Evolutionary conservation across 2,797 vertebrate genomes (phyloP).

Genomic region (Sciaenops ocellatus): DNA sequence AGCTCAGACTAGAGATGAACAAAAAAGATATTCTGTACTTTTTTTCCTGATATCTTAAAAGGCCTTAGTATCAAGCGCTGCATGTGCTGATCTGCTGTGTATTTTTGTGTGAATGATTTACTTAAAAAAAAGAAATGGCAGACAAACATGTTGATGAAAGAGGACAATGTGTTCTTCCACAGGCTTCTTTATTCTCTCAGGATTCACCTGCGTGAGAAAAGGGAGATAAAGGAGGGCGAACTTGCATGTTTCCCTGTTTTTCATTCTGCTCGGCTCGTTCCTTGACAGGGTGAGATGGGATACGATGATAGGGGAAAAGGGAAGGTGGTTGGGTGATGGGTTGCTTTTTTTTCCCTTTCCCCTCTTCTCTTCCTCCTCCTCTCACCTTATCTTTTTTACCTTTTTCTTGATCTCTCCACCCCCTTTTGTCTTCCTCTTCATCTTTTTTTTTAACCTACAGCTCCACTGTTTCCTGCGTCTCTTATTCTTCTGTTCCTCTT

Average conservation of each 20-base stretch:
- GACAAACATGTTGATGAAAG: conserved; percentile 23
- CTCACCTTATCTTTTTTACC: conserved; percentile 18
- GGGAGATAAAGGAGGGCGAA: conserved; percentile 2
- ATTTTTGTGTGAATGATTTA: conserved; percentile 10
- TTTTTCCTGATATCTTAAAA: not conserved
- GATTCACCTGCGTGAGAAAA: conserved; percentile 34
- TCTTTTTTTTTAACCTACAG: conserved; percentile 26
- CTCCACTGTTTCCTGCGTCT: conserved; percentile 14
- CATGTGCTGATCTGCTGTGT: not conserved
- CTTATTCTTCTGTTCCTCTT: conserved; percentile 21
- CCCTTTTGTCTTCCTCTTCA: conserved; percentile 20
- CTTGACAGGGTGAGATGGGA: conserved; percentile 45
- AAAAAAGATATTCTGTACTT: not conserved
- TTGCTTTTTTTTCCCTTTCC: not conserved
- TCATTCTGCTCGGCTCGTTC: conserved; percentile 45
- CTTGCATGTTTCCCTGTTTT: conserved; percentile 36
- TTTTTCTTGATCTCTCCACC: conserved; percentile 21
- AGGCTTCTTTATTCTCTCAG: conserved; percentile 19
- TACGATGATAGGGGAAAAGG: conserved; percentile 25
- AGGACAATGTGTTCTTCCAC: not conserved
- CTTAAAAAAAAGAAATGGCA: not conserved
- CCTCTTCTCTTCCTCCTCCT: not conserved
- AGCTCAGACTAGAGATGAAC: not conserved
- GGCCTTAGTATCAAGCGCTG: not conserved
- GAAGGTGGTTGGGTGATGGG: conserved; percentile 28